phyloP scores from a whole-genome alignment of 2,113 vertebrate species.

The Megaleporinus macrocephalus region DNA sequence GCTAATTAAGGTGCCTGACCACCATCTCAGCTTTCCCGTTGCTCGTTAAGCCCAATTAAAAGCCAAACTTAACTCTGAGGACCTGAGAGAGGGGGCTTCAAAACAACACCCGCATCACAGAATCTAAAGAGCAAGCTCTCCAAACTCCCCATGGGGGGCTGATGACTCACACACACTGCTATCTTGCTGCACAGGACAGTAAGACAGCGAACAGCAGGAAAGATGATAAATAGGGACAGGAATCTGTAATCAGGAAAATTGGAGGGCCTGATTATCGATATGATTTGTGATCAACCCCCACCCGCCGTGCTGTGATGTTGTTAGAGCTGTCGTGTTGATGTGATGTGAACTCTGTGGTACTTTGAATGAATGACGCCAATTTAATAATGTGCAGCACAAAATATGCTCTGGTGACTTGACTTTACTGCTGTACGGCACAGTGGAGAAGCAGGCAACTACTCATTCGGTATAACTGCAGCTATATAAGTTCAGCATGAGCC shows the following conservation, averaged over 20 bases:
- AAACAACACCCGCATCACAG: constrained; percentile 25
- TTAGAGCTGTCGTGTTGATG: constrained; percentile 17
- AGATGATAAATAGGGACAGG: background rate
- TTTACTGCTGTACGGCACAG: background rate
- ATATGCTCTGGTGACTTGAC: background rate
- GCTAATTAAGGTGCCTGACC: constrained; percentile 35
- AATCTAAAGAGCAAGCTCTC: constrained; percentile 30
- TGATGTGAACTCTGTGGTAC: background rate
- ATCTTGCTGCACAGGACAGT: background rate
- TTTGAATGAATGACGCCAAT: background rate
- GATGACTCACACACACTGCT: background rate
- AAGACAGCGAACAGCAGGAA: too few species aligned
- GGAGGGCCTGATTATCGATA: constrained; percentile 22
- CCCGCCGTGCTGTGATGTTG: background rate
- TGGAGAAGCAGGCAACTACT: background rate
- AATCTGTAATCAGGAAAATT: constrained; percentile 12
- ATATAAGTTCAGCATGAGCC: background rate
- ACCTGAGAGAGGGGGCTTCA: constrained; percentile 18
- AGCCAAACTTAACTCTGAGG: constrained; percentile 22
- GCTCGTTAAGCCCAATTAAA: constrained; percentile 45
- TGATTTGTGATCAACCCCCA: constrained; percentile 14
- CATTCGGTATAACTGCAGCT: background rate
- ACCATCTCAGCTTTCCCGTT: constrained; percentile 15
- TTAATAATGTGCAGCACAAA: background rate
- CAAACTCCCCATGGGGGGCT: constrained; percentile 5